Evolutionary conservation across 2,888 invertebrate species (phyloP).

Genomic region (Physocephala rufipes): DNA sequence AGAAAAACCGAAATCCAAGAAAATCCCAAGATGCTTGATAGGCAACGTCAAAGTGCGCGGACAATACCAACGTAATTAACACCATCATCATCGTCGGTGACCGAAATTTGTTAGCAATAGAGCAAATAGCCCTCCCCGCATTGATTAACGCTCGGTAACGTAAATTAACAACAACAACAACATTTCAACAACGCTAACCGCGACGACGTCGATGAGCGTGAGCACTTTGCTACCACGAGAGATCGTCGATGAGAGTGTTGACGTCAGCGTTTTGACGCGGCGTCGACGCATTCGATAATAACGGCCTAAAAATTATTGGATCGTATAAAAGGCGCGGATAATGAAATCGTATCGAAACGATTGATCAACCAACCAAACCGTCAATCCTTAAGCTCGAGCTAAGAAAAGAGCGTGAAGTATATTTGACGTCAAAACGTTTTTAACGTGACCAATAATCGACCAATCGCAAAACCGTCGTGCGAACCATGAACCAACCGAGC

Average conservation of each 20-base stretch:
- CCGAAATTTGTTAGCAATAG: too few species aligned
- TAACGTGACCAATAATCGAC: conserved; percentile 26
- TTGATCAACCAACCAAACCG: not conserved
- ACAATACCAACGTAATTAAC: conserved; percentile 7
- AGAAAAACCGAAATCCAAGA: not conserved
- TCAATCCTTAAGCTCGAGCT: not conserved
- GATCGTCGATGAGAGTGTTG: too few species aligned
- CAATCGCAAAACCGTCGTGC: conserved; percentile 16
- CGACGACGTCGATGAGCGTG: not conserved
- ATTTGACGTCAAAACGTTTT: conserved; percentile 21
- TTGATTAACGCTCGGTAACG: too few species aligned
- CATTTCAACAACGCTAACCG: not conserved
- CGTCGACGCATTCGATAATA: not conserved
- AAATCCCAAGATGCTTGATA: not conserved
- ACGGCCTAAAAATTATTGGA: not conserved
- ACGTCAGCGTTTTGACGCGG: not conserved
- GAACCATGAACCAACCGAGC: not conserved
- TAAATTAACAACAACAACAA: not conserved
- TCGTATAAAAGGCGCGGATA: not conserved
- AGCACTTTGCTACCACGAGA: too few species aligned
- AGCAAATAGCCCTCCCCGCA: too few species aligned
- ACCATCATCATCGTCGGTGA: not conserved
- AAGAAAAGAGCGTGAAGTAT: not conserved
- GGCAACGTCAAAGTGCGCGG: not conserved
- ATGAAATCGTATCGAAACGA: not conserved